A percentile compares a stretch with the other conserved stretches of the same genome.
phyloP scores from a whole-genome alignment of 2,797 vertebrate species.

The Ctenochaetus hawaiiensis region DNA sequence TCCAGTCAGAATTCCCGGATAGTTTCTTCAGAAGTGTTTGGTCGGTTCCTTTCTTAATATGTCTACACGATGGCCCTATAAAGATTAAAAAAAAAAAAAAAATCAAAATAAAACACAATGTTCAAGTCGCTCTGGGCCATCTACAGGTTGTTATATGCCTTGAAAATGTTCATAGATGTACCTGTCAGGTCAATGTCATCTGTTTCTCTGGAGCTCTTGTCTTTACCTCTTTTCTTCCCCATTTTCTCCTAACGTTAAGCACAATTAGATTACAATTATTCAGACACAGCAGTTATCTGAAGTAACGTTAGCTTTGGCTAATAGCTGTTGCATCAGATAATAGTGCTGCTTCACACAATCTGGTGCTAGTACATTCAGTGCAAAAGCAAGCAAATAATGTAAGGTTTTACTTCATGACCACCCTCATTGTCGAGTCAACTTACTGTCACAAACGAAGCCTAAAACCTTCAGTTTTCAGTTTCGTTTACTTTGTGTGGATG shows the following conservation, averaged over 20 bases:
- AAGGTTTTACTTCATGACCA: not conserved
- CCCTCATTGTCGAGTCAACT: conserved; percentile 42
- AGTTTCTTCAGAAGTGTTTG: conserved; percentile 89
- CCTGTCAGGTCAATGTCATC: conserved; percentile 84
- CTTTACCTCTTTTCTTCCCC: conserved; percentile 93
- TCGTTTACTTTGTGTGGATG: conserved; percentile 33
- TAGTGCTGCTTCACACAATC: not conserved
- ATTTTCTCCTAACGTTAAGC: conserved; percentile 74
- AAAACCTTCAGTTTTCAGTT: conserved; percentile 43
- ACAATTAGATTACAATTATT: not conserved
- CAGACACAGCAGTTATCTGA: not conserved
- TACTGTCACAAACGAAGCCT: conserved; percentile 47
- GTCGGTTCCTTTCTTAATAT: conserved; percentile 92
- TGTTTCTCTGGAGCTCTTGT: conserved; percentile 80
- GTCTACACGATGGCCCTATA: conserved; percentile 88
- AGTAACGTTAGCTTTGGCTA: not conserved
- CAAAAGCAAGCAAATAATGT: not conserved
- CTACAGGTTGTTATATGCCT: not conserved
- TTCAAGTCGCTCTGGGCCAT: not conserved
- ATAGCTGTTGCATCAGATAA: not conserved
- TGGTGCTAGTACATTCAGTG: not conserved
- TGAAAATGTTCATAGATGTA: conserved; percentile 63
- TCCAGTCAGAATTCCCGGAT: conserved; percentile 83
- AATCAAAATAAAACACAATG: not conserved
- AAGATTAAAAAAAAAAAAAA: not conserved